Evolutionary conservation across 2,888 invertebrate genomes (phyloP).

Genomic region (Bombylius discolor): DNA sequence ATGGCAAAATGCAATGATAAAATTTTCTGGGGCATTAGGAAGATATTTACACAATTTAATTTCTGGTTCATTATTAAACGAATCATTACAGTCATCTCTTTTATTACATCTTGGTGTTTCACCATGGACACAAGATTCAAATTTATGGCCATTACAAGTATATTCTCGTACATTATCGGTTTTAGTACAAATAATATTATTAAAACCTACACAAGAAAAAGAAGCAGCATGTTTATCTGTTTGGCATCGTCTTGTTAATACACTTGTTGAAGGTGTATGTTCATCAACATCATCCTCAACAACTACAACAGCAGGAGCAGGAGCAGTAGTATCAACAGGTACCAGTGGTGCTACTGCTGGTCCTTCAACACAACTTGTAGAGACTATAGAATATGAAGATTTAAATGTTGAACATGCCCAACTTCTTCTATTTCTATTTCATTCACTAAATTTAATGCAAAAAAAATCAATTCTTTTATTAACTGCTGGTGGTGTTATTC

Average conservation of each 20-base stretch:
- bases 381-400: conserved; percentile 44
- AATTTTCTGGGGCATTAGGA: conserved; percentile 34
- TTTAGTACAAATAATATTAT: conserved; percentile 71
- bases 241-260: conserved; percentile 82
- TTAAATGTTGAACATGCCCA: conserved; percentile 94
- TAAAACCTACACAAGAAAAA: conserved; percentile 70
- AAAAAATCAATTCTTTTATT: conserved; percentile 85
- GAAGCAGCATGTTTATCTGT: conserved; percentile 83
- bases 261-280: conserved; percentile 70
- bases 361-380: conserved; percentile 21
- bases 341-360: not conserved
- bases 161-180: conserved; percentile 65
- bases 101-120: conserved; percentile 62
- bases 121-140: conserved; percentile 52
- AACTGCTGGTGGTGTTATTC: conserved; percentile 61
- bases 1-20: conserved; percentile 35
- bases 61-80: conserved; percentile 53
- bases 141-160: conserved; percentile 65
- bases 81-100: conserved; percentile 55
- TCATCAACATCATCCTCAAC: conserved; percentile 13
- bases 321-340: too few species aligned
- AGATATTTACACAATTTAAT: conserved; percentile 50
- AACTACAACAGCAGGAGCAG: not conserved
- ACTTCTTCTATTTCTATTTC: conserved; percentile 82
- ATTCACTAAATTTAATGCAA: conserved; percentile 89